Evolutionary conservation across 2,113 vertebrate genomes (phyloP).

Genomic region (Hystrix cristata): DNA sequence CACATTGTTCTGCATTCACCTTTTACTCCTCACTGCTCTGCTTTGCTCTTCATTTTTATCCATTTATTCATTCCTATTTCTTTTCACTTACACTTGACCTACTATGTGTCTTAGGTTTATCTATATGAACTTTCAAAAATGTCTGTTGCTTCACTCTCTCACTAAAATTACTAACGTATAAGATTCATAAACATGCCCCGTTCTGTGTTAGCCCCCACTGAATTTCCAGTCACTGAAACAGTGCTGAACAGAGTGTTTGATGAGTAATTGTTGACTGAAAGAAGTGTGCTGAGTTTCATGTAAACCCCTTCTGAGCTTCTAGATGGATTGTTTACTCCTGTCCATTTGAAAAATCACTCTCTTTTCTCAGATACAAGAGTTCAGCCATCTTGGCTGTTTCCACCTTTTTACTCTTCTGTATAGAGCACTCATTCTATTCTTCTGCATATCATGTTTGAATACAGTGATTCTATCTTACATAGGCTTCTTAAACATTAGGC

Average conservation of each 20-base stretch:
- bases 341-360: background rate
- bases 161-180: background rate
- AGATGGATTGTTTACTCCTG: background rate
- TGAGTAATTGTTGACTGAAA: background rate
- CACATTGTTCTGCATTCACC: background rate
- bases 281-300: background rate
- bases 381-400: background rate
- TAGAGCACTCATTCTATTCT: background rate
- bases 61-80: background rate
- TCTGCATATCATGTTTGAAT: background rate
- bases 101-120: background rate
- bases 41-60: background rate
- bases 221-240: background rate
- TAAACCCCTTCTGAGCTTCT: background rate
- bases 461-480: background rate
- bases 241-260: background rate
- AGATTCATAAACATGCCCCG: background rate
- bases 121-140: too few relatives aligned
- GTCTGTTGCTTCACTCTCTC: background rate
- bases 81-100: background rate
- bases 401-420: background rate
- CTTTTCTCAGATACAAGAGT: background rate
- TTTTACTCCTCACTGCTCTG: background rate
- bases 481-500: background rate
- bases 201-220: background rate